Base-by-base conservation (phyloP, 1,140 invertebrate genomes). In the Drosophila miranda region DNA sequence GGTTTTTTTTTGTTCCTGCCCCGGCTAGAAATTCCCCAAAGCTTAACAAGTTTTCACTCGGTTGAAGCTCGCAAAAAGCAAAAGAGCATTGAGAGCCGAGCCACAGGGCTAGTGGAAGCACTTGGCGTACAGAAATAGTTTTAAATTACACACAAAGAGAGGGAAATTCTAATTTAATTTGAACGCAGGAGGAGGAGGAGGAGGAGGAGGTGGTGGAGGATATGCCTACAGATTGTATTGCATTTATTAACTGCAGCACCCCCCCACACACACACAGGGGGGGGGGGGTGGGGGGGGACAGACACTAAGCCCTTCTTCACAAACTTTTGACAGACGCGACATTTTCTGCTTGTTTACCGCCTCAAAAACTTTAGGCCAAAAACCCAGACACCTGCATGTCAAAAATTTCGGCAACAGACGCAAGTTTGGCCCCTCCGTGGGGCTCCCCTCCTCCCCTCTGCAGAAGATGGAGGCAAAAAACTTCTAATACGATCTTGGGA, bases 1-100 rank as follows among this genome's bases (percentile, higher is more conserved):
- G 45, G 23, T 21, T 67, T 79, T 83, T 77, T 78, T 79, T 54
- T 23, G 45, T 45, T 48, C 55, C 43, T 28, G 38, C 26, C 56
- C 75, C 45, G 61, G 79, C 71, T 83, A 66, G 75, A 73, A 86
- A 86, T 87, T 86, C 82, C 82, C 83, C 71, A 67, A 82, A 86
- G 82, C 82, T 86, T 86, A 86, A 87, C 82, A 86, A 87, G 82
- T 86, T 86, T 38, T 86, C 87, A 87, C 82, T 86, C 87, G 82
- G 73, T 71, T 81, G 61, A 70, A 86, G 56, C 68, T 64, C 61
- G 58, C 41, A 69, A 46, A 4, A 19, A 26, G 5, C 23, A 26
- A 67, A 59, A 50, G 48, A 59, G 48, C 46, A 71, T 53, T 53
- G 46, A 42, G 52, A 42, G 46, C 21, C 30, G 41, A 58, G 7